These are phyloP conservation scores for Bufo gargarizans DNA, from an alignment of 2,113 vertebrate genomes.

Conservation along the genomic window DNA sequence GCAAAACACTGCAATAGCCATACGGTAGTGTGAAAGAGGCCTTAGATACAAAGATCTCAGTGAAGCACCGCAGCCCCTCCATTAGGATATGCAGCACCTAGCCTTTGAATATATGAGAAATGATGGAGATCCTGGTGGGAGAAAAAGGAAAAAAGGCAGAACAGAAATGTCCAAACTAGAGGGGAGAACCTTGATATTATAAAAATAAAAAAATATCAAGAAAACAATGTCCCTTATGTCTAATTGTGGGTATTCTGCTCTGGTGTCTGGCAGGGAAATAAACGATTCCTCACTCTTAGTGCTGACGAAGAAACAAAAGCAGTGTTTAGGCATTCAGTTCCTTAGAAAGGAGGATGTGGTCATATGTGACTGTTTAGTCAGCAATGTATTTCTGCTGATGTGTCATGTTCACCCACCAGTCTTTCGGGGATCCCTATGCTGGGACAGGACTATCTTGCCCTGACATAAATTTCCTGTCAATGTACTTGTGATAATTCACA, in stretches of 20 bases:
- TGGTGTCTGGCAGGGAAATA: not conserved
- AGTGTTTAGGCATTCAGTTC: not conserved
- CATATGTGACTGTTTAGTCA: slow-evolving; percentile 25
- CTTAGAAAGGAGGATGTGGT: slow-evolving; percentile 45
- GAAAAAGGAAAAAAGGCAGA: not conserved
- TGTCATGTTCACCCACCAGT: not conserved
- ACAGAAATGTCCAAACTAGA: not conserved
- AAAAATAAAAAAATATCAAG: not conserved
- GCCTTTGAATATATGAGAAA: too few species aligned
- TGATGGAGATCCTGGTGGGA: too few species aligned
- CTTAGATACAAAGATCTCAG: too few species aligned
- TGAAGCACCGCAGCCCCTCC: too few species aligned
- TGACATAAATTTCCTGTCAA: not conserved
- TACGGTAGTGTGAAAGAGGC: too few species aligned
- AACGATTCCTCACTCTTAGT: not conserved
- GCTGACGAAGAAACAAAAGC: not conserved
- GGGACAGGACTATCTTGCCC: not conserved
- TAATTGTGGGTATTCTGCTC: not conserved
- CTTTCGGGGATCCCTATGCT: not conserved
- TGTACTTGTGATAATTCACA: too few species aligned
- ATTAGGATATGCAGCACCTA: too few species aligned
- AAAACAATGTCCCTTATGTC: not conserved
- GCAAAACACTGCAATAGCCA: too few species aligned
- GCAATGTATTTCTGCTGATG: slow-evolving; percentile 5
- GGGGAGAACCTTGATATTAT: not conserved